These are phyloP conservation scores for Lophotriccus pileatus DNA, from an alignment of 2,797 vertebrate species.

Conservation along the genomic window DNA sequence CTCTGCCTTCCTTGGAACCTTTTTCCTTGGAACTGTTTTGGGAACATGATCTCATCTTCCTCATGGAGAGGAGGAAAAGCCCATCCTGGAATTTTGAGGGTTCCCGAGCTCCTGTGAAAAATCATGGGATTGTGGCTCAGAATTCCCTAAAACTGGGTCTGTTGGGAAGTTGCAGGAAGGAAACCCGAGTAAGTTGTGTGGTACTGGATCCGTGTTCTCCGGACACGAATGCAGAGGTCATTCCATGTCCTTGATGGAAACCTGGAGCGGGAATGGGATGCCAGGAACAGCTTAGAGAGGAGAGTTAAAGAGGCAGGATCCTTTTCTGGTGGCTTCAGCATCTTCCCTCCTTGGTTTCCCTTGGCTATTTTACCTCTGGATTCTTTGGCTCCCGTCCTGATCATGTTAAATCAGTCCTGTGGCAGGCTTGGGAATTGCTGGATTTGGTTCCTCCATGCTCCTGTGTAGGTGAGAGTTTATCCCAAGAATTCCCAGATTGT, in stretches of 20 bases:
- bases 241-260: neutral
- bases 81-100: neutral
- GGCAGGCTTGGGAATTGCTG: neutral
- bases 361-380: neutral
- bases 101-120: neutral
- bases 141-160: neutral
- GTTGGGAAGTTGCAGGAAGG: neutral
- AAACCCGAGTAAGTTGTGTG: neutral
- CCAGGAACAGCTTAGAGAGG: neutral
- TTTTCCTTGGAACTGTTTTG: neutral
- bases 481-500: neutral
- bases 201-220: neutral
- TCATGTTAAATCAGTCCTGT: neutral
- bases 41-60: neutral
- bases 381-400: neutral
- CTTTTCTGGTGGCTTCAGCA: neutral
- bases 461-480: neutral
- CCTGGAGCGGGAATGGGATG: neutral
- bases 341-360: neutral
- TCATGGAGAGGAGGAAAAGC: neutral
- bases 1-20: neutral
- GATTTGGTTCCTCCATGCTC: neutral
- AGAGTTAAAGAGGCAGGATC: neutral
- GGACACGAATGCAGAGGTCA: neutral
- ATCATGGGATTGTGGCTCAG: fast-evolving